Evolutionary conservation across 92 coral and sea anemone species (phyloP), one percentile per base, ranked within the genome.

Genomic region (Ricordea florida): DNA sequence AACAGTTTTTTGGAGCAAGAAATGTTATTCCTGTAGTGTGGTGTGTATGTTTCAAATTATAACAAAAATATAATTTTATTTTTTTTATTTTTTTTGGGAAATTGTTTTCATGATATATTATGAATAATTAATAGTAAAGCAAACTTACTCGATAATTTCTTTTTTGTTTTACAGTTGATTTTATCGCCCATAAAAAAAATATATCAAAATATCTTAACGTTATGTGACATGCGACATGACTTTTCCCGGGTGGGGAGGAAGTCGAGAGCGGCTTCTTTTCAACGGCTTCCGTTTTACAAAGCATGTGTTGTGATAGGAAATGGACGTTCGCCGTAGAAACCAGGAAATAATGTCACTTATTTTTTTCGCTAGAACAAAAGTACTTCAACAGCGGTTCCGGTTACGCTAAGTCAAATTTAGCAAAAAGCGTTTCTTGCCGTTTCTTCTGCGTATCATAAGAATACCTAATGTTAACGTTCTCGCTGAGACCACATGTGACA

Each of bases 401-500:
- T 66, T 45, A 49, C 18, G 33, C 42, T 16, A 3, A 28, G 5
- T 37, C 8, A 27, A 37, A 25, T 30, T 20, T 26, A 55, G 53
- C 56, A 5, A 20, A 40, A 42, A 63, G 29, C 77, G 77, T 70
- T 56, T 70, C 42, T 38, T 41, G 38, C 10, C 56, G n/a, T 68
- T 67, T 15, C 27, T 21, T 24, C 24, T 31, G 50, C 27, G 10
- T 23, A 2, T 13, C 15, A 32, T 36, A 52, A 35, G 8, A 72
- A 22, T 46, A 10, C 8, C 8, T 49, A 27, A 20, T 27, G 8
- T 26, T 37, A 35, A 2, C 15, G 22, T 13, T 10, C 10, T 43
- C 28, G 59, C 1, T 29, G 25, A 65, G 34, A 17, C 72, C 81
- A 46, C 92, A 67, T 86, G 92, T 66, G 7, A 60, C 32, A 81